A percentile compares a stretch with the other conserved stretches of the same genome.
phyloP scores from a whole-genome alignment of 2,113 vertebrate species.

The Ceyx melanurus region DNA sequence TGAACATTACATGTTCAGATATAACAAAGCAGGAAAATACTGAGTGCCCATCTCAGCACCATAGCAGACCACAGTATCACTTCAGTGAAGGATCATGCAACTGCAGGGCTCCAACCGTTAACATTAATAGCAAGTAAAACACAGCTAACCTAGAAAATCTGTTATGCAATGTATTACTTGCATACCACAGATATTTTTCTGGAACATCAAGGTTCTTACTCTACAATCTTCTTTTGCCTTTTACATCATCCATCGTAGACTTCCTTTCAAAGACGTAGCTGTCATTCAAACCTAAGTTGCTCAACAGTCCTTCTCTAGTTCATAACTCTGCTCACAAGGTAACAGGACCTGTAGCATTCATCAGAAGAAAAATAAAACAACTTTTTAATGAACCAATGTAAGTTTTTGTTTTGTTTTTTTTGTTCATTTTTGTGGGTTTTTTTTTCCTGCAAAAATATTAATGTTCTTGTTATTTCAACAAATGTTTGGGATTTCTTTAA shows the following conservation, averaged over 20 bases:
- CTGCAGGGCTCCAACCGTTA: not conserved
- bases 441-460: not conserved
- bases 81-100: not conserved
- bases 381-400: not conserved
- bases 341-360: not conserved
- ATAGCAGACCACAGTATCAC: rapidly evolving
- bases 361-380: not conserved
- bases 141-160: not conserved
- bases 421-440: too few species aligned
- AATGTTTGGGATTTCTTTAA: not conserved
- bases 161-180: not conserved
- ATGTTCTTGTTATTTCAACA: not conserved
- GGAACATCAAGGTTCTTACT: not conserved
- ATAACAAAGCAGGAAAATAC: not conserved
- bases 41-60: not conserved
- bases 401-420: too few species aligned
- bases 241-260: not conserved
- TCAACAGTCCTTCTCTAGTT: not conserved
- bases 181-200: not conserved
- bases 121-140: not conserved
- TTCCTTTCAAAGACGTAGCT: not conserved
- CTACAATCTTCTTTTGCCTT: not conserved
- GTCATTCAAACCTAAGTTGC: not conserved
- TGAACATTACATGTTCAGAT: not conserved
- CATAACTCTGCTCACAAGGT: not conserved